Base-by-base conservation (phyloP, 2,797 vertebrate genomes). In the Onychomys torridus region DNA sequence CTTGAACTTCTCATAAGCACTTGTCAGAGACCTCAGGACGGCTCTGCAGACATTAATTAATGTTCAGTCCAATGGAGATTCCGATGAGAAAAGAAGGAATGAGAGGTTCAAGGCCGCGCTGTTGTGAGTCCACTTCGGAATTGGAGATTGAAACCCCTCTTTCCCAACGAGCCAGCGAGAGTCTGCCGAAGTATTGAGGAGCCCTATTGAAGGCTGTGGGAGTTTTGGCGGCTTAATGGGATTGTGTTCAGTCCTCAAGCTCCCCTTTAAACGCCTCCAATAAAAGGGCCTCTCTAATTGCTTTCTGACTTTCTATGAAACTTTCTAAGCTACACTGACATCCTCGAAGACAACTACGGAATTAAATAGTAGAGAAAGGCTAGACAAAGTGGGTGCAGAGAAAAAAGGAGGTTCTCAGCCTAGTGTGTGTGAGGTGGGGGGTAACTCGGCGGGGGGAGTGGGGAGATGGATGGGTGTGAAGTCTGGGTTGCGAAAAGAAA, bases 301-400 rank as follows among this genome's bases (percentile, higher is more conserved):
- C 97, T 96, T 89, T 96, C 97, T 98, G 98, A 98, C 98, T 98
- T 98, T 98, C 97, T 97, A 93, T 97, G 97, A 97, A 98, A 98
- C 97, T 97, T 97, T 97, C 96, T 96, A 89, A 98, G 96, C 96
- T 37, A 92, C 52, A 21, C 97, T 94, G 97, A 97, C 98, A 96
- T 90, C 97, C 96, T 95, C 93, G 90, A 96, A 73, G 61, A 95
- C 96, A 89, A 34, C 96, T 16, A 55, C 37, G 95, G 90, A 43
- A 89, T 94, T 92, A 46, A 92, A 96, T 1, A 52, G 86, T 3
- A 84, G 76, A 89, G 90, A 79, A 78, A 78, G 89, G 88, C 81
- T 29, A 65, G 88, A 90, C 89, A 71, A 76, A 95, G 93, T 97
- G 94, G 96, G 90, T 65, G 95, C 63, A 89, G 49, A 27, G 63